Evolutionary conservation across 1,140 invertebrate species (phyloP).

Genomic region (Metaphire vulgaris): DNA sequence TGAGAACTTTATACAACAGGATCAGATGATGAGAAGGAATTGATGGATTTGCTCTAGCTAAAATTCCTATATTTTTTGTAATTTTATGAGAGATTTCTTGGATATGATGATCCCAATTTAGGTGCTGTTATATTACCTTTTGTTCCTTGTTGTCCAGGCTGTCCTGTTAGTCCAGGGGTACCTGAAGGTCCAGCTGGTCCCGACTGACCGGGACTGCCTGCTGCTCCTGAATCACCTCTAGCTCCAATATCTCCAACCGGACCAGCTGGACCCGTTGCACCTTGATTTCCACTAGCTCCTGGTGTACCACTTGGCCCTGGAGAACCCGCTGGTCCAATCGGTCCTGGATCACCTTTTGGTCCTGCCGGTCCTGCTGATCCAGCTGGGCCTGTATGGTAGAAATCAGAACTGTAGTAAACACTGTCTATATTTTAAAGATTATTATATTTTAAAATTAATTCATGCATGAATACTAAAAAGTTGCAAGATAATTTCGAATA

Average conservation of each 20-base stretch:
- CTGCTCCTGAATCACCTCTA: neutral
- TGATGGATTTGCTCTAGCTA: no score
- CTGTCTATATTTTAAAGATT: neutral
- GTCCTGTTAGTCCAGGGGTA: conserved; percentile 9
- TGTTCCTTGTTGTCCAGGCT: conserved; percentile 5
- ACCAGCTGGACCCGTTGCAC: conserved; percentile 5
- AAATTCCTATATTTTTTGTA: no score
- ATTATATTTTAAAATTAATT: neutral
- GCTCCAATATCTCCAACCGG: neutral
- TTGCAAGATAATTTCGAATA: neutral
- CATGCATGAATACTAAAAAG: neutral
- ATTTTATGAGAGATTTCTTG: no score
- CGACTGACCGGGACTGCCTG: neutral
- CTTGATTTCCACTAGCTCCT: conserved; percentile 12
- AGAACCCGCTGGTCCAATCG: conserved; percentile 14
- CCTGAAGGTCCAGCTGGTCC: conserved; percentile 4
- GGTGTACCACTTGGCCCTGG: neutral
- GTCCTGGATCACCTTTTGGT: conserved; percentile 11
- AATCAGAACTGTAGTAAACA: neutral
- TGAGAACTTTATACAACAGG: no score
- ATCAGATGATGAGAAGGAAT: no score
- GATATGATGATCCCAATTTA: no score
- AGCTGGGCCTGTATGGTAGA: neutral
- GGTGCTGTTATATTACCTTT: no score
- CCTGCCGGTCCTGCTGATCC: conserved; percentile 7